Percentiles rank a stretch among this genome's conserved stretches.
These are phyloP conservation scores for Polypedilum pembai DNA, from an alignment of 1,140 invertebrate species.

Conservation along the genomic window DNA sequence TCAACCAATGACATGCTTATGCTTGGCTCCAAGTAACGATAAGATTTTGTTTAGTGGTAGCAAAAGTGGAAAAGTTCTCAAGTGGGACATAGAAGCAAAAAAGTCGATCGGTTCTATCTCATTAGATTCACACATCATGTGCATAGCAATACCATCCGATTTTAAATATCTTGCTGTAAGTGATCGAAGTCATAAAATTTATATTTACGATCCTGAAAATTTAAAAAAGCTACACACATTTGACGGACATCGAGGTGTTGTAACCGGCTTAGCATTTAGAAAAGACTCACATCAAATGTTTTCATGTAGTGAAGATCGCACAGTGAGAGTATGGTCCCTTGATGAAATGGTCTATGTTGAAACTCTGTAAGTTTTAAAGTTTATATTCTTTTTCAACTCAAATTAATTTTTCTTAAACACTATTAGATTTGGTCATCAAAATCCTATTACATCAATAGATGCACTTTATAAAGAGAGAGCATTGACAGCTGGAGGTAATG, in stretches of 20 bases:
- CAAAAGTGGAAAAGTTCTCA: slow-evolving; percentile 81
- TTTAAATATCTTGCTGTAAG: slow-evolving; percentile 77
- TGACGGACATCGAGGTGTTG: slow-evolving; percentile 63
- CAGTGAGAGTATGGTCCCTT: slow-evolving; percentile 87
- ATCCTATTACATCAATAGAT: slow-evolving; percentile 82
- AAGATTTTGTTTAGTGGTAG: slow-evolving; percentile 72
- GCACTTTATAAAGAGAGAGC: slow-evolving; percentile 73
- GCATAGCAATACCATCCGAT: slow-evolving; percentile 75
- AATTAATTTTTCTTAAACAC: slow-evolving; percentile 22
- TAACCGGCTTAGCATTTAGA: slow-evolving; percentile 79
- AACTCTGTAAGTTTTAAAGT: slow-evolving; percentile 61
- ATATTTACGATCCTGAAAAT: slow-evolving; percentile 74
- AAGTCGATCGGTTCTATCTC: slow-evolving; percentile 49
- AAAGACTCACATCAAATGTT: slow-evolving; percentile 83
- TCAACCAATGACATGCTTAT: slow-evolving; percentile 72
- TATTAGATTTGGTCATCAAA: slow-evolving; percentile 80
- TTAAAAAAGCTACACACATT: slow-evolving; percentile 75
- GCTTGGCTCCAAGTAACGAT: slow-evolving; percentile 61
- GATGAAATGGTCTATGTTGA: slow-evolving; percentile 95
- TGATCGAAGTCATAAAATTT: slow-evolving; percentile 66
- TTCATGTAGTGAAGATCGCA: slow-evolving; percentile 73
- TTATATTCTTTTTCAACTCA: background rate
- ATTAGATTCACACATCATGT: slow-evolving; percentile 50
- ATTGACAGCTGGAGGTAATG: slow-evolving; percentile 81
- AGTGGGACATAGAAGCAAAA: slow-evolving; percentile 60